These are phyloP conservation scores for Chorisops tibialis DNA, from an alignment of 2,888 invertebrate species.

Conservation along the genomic window DNA sequence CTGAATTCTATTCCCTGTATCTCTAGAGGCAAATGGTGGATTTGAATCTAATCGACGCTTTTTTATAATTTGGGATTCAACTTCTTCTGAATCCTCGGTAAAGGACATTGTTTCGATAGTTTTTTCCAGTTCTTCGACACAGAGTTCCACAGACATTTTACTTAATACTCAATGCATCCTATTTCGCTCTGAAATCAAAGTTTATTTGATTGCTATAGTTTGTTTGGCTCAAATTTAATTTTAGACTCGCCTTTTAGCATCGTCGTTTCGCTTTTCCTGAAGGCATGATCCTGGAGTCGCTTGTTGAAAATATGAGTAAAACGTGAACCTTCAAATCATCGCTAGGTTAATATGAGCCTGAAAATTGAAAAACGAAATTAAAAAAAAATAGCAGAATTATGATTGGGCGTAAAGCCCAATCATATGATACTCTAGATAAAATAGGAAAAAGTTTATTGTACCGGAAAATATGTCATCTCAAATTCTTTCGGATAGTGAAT, in stretches of 20 bases:
- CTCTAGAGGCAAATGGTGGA: slow-evolving; percentile 67
- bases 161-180: too few relatives aligned
- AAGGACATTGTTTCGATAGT: slow-evolving; percentile 97
- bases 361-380: too few relatives aligned
- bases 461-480: too few relatives aligned
- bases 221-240: background rate
- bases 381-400: too few relatives aligned
- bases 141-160: too few relatives aligned
- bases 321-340: slow-evolving; percentile 87
- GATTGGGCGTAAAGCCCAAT: too few relatives aligned
- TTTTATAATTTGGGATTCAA: slow-evolving; percentile 69
- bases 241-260: slow-evolving; percentile 62
- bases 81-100: slow-evolving; percentile 82
- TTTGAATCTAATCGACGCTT: slow-evolving; percentile 67
- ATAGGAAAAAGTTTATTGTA: too few relatives aligned
- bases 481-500: too few relatives aligned
- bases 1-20: too few relatives aligned
- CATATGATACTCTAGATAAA: too few relatives aligned
- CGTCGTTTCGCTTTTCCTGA: too few relatives aligned
- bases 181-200: slow-evolving; percentile 71
- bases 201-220: too few relatives aligned
- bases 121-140: slow-evolving; percentile 89
- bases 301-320: slow-evolving; percentile 94
- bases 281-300: slow-evolving; percentile 85
- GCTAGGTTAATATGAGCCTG: slow-evolving; percentile 93